phyloP scores from a whole-genome alignment of 2,888 invertebrate species.

The Campopleginae sp. region DNA sequence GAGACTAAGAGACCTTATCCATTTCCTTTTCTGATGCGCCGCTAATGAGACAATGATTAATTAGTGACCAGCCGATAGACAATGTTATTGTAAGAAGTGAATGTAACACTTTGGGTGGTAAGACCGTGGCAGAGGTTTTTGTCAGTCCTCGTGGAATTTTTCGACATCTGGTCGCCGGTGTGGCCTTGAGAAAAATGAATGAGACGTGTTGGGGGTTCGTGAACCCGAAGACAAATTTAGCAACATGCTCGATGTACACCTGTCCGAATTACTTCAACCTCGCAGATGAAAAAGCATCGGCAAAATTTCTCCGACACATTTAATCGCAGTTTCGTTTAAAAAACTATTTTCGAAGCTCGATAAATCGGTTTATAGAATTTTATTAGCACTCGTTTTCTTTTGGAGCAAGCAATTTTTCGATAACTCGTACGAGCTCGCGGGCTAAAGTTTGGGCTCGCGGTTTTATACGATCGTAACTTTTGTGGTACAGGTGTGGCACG shows the following conservation, averaged over 20 bases:
- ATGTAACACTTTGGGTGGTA: neutral
- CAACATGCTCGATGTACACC: neutral
- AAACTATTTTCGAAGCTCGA: neutral
- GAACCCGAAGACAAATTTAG: neutral
- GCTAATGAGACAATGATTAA: neutral
- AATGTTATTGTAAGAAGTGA: neutral
- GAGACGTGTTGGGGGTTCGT: neutral
- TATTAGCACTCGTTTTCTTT: neutral
- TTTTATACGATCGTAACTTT: neutral
- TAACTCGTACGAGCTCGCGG: conserved; percentile 7
- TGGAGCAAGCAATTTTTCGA: neutral
- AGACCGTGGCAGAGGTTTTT: neutral
- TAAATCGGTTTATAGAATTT: neutral
- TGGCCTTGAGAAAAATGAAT: neutral
- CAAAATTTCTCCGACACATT: neutral
- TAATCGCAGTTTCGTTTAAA: neutral
- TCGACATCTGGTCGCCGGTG: neutral
- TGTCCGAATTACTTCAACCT: neutral
- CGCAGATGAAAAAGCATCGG: neutral
- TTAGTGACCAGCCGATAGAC: neutral
- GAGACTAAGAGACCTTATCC: neutral
- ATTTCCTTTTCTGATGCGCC: neutral
- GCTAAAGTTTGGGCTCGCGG: neutral
- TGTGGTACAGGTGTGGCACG: conserved; percentile 1
- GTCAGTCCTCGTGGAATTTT: neutral